These are phyloP conservation scores for Drosophila prolongata DNA, from an alignment of 2,888 invertebrate genomes.

Conservation along the genomic window DNA sequence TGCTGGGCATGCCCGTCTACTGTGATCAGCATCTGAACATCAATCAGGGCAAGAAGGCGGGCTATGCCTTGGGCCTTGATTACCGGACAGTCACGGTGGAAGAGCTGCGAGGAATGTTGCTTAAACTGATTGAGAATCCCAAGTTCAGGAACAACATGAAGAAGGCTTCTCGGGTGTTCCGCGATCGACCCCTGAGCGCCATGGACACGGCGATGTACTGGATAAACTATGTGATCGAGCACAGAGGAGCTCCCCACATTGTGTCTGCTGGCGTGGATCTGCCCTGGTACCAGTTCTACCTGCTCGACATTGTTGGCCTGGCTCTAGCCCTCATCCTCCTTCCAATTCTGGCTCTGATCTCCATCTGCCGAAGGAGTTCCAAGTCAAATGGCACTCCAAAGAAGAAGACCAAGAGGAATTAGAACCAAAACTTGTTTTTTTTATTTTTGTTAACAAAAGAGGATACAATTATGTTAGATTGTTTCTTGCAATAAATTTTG, in stretches of 20 bases:
- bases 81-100: conserved; percentile 68
- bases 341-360: background rate
- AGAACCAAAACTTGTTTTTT: conserved; percentile 42
- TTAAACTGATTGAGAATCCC: conserved; percentile 82
- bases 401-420: conserved; percentile 22
- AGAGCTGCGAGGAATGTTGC: conserved; percentile 63
- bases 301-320: conserved; percentile 76
- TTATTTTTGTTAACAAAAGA: conserved; percentile 52
- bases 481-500: conserved; percentile 41
- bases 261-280: conserved; percentile 71
- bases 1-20: conserved; percentile 83
- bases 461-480: conserved; percentile 51
- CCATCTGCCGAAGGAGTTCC: background rate
- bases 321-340: conserved; percentile 24
- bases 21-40: conserved; percentile 82
- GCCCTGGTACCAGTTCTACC: conserved; percentile 81
- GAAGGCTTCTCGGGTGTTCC: conserved; percentile 74
- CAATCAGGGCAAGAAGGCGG: conserved; percentile 64
- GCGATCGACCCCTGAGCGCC: conserved; percentile 77
- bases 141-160: conserved; percentile 77
- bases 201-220: conserved; percentile 83
- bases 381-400: background rate
- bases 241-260: conserved; percentile 82
- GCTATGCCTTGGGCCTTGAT: conserved; percentile 71
- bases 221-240: conserved; percentile 83